phyloP scores from a whole-genome alignment of 2,797 vertebrate species.

The Xiphorhynchus erythropygius region DNA sequence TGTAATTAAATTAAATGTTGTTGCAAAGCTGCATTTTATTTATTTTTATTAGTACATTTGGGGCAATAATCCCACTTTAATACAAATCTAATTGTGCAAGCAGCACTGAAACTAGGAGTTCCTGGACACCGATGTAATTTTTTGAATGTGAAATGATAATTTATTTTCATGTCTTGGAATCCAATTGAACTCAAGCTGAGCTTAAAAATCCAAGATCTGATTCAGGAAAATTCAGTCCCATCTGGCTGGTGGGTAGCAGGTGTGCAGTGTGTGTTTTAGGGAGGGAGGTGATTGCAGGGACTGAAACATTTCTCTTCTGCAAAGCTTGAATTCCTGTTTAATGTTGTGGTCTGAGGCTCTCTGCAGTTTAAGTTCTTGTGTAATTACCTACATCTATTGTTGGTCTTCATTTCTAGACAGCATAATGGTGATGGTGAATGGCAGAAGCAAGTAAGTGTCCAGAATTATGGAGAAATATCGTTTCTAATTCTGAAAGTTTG shows the following conservation, averaged over 20 bases:
- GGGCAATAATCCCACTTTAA: neutral
- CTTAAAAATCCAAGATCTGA: constrained; percentile 8
- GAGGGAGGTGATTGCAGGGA: constrained; percentile 21
- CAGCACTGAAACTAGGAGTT: neutral
- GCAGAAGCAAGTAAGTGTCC: constrained; percentile 58
- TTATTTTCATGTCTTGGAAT: constrained; percentile 39
- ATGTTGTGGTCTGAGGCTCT: constrained; percentile 59
- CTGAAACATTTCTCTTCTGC: constrained; percentile 38
- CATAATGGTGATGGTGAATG: constrained; percentile 57
- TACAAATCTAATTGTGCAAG: neutral
- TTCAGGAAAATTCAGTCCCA: constrained; percentile 7
- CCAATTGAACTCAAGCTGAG: constrained; percentile 30
- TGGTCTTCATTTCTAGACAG: constrained; percentile 67
- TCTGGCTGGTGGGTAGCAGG: constrained; percentile 43
- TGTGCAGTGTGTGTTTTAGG: constrained; percentile 7
- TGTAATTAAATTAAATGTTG: neutral
- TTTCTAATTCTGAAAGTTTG: constrained; percentile 51
- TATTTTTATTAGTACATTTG: neutral
- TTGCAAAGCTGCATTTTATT: neutral
- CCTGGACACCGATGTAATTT: neutral
- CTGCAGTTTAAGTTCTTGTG: constrained; percentile 57
- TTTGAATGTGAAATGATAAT: constrained; percentile 5
- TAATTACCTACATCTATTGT: constrained; percentile 65
- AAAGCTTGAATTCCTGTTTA: constrained; percentile 60
- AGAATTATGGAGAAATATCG: constrained; percentile 53